Base-by-base conservation (phyloP, 1,140 invertebrate species). In the Cyclina sinensis region DNA sequence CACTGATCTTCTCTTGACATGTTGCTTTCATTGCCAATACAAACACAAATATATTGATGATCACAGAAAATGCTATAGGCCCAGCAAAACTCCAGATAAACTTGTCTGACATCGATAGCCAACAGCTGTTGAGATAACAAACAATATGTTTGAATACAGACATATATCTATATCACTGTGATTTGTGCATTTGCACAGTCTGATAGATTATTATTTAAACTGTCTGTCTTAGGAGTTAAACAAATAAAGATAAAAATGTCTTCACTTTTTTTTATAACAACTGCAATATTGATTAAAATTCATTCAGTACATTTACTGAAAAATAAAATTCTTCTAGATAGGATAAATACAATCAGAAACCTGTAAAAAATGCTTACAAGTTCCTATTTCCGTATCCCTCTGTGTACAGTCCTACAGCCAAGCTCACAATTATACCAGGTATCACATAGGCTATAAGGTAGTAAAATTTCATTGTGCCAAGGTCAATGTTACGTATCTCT, bases 401-500 rank as follows among this genome's bases (percentile, higher is more conserved):
- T n/a, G 98, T 98, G 65, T 98, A 96, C 0, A 99, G 98, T 0
- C 98, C 98, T 24, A 99, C 98, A 32, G 98, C 97, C 9, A 99
- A 96, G 54, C 98, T 98, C 7, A 99, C 98, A 68, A 99, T 97
- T 46, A 99, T 97, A 3, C 98, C 98, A 3, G 99, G 99, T 65
- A 98, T 96, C n/a, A 96, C 98, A 94, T 99, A 99, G 11, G 98
- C 99, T 92, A 98, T 96, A n/a, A 98, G 97, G 93, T 99, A 98
- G 94, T 99, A 99, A 94, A 99, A 98, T 84, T 98, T 97, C 97
- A 99, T 98, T 48, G 97, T 97, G 0, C 98, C 99, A 94, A 99
- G 98, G 96, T 99, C 99, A 21, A 99, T 98, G 94, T 99, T 98
- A 14, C 98, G 96, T 96, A 99, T 97, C 96, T 99, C 99, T 0